Conservation (phyloP, 1,140 invertebrate species). For the Orchesella cincta region DNA sequence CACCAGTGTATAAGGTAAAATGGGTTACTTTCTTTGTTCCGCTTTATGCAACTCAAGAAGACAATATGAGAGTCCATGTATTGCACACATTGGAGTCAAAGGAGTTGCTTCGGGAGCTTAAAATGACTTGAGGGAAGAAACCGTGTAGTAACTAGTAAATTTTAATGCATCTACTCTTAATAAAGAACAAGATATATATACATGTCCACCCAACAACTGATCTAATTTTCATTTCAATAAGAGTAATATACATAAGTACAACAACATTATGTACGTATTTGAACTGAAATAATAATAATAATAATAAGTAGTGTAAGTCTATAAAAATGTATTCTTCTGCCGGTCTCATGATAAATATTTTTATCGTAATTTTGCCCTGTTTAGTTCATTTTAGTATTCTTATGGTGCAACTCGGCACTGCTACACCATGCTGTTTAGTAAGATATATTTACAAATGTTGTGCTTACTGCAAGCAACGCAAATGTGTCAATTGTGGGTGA, state of each 20-base stretch:
- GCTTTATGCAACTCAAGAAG: not conserved
- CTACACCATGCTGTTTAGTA: not conserved
- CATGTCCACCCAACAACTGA: slow-evolving; percentile 22
- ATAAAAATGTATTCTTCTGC: not conserved
- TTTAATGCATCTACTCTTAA: no score
- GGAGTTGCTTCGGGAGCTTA: no score
- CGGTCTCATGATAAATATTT: not conserved
- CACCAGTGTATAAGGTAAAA: not conserved
- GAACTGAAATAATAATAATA: not conserved
- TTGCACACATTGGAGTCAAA: not conserved
- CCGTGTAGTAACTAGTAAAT: no score
- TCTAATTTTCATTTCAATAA: slow-evolving; percentile 17
- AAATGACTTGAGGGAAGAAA: no score
- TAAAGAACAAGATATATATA: not conserved
- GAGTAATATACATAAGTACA: no score
- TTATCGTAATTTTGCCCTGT: slow-evolving; percentile 14
- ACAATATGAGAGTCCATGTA: not conserved
- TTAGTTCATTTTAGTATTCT: not conserved
- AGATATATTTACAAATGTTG: not conserved
- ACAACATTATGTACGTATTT: not conserved
- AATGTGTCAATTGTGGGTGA: slow-evolving; percentile 8
- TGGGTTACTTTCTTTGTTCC: slow-evolving; percentile 12
- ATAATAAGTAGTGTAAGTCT: not conserved
- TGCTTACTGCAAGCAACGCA: not conserved
- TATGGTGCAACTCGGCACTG: not conserved